Base-by-base conservation (phyloP, 2,113 vertebrate species). In the Nibea albiflora region DNA sequence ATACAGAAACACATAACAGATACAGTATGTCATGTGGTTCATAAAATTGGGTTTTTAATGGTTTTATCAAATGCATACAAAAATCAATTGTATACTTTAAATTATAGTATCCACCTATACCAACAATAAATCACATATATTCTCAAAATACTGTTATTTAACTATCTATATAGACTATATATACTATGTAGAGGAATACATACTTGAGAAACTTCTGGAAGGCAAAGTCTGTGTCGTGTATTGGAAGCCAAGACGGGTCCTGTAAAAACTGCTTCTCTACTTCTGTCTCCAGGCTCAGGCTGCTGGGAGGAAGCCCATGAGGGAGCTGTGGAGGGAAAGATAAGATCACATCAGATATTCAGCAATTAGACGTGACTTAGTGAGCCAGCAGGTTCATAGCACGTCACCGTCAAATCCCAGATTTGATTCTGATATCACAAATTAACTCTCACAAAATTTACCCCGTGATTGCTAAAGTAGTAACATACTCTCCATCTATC, bases 131-230 rank as follows among this genome's bases (percentile, higher is more conserved):
- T 50, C 35, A 54, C 17, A 22, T 6, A 7, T 19, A 24, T 44
- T 76, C 22, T 73, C 46, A n/a, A 17, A 61, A n/a, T 17, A 19
- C 2, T 6, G 44, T 14, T 26, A 49, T 28, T 47, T 17, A 35
- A 46, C 14, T 1, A 68, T 26, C 24, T 26, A 26, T 26, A 26
- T 26, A 26, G 1, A 26, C 24, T 26, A 26, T 26, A 26, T 26
- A 26, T 26, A 26, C 24, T 26, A 26, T 26, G 24, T 26, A 26
- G 24, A 26, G 24, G 24, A 26, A 61, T 31, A 83, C 83, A 64
- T 92, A 98, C 97, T 96, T 94, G 3, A 94, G 92, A 76, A 96
- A 96, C 68, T 92, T 95, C 49, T 97, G 95, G 80, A 97, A 95
- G 58, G 95, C 94, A 62, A 95, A 92, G 31, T 97, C 96, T 65